Evolutionary conservation across 2,797 vertebrate species (phyloP).

Genomic region (Synaphobranchus kaupii): DNA sequence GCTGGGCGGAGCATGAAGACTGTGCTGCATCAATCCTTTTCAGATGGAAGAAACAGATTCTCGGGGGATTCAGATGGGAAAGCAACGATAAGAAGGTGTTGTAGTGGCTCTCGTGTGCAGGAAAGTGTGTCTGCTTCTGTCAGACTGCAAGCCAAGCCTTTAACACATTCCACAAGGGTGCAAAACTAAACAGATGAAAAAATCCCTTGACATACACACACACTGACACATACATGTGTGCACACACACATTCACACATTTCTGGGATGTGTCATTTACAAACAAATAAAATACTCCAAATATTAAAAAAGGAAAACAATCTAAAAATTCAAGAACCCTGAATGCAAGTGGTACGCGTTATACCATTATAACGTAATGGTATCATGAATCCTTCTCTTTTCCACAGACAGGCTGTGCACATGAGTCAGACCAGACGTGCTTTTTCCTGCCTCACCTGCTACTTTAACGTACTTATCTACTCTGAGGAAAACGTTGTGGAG

Average conservation of each 20-base stretch:
- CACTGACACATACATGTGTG: background rate
- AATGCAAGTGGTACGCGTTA: no score
- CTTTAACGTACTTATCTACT: constrained; percentile 62
- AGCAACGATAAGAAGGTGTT: background rate
- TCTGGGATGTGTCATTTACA: no score
- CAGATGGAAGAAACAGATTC: background rate
- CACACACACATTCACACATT: background rate
- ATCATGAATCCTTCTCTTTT: background rate
- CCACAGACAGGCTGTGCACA: background rate
- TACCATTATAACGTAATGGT: background rate
- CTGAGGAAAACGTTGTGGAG: constrained; percentile 59
- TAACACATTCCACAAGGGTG: constrained; percentile 19
- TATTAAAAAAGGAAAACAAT: no score
- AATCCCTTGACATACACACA: background rate
- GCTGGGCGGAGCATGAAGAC: background rate
- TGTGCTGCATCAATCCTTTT: background rate
- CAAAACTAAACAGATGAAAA: background rate
- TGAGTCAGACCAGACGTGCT: background rate
- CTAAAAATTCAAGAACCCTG: no score
- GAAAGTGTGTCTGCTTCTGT: constrained; percentile 20
- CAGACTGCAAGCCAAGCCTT: background rate
- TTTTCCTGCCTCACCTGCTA: background rate
- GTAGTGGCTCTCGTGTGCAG: background rate
- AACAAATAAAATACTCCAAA: no score
- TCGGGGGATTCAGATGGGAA: background rate